A percentile compares a stretch with the other conserved stretches of the same genome.
Conservation (phyloP, 2,113 vertebrate species). For the Eurypyga helias region DNA sequence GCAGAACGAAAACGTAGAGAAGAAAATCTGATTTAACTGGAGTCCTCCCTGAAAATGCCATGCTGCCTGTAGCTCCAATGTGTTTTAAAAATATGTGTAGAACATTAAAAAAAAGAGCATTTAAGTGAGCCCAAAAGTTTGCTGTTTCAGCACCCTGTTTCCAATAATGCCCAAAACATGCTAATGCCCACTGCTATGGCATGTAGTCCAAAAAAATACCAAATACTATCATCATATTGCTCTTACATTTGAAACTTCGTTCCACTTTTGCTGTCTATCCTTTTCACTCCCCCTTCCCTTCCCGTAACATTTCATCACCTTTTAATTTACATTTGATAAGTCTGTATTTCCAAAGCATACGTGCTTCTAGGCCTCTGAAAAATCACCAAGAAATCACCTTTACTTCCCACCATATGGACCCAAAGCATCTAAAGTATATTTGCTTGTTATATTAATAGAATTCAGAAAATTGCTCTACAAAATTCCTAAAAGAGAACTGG, state of each 20-base stretch:
- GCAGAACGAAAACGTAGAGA: not conserved
- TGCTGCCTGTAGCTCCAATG: not conserved
- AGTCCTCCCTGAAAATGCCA: not conserved
- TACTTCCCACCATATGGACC: not conserved
- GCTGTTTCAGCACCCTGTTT: not conserved
- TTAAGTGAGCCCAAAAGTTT: not conserved
- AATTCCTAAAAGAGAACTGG: conserved; percentile 61
- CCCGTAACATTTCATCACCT: not conserved
- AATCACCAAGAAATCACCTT: conserved; percentile 17
- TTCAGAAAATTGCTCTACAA: conserved; percentile 50
- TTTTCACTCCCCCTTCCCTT: not conserved
- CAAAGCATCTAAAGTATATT: not conserved
- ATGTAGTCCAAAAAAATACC: not conserved
- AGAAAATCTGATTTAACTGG: not conserved
- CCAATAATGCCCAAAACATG: not conserved
- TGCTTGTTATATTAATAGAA: conserved; percentile 52
- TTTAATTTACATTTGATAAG: not conserved
- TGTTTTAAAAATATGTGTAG: not conserved
- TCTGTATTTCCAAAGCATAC: not conserved
- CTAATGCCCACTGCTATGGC: not conserved
- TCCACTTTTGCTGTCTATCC: not conserved
- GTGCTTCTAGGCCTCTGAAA: not conserved
- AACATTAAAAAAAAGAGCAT: not conserved
- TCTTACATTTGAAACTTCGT: not conserved
- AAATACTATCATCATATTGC: not conserved